A percentile compares a stretch with the other conserved stretches of the same genome.
Evolutionary conservation across 2,888 invertebrate genomes (phyloP).

Genomic region (Coelinius sp.): DNA sequence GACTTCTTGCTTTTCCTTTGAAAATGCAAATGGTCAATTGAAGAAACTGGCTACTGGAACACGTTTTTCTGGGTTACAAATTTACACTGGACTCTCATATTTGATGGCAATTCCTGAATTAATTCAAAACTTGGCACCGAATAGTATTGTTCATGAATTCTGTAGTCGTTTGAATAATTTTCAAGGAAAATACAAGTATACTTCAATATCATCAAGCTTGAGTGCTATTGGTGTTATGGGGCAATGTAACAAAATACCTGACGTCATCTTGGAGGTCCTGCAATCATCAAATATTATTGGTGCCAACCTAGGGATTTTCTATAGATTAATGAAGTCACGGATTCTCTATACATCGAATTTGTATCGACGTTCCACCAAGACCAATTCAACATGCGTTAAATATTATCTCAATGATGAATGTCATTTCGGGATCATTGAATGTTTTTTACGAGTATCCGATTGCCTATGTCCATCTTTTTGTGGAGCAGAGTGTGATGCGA

Average conservation of each 20-base stretch:
- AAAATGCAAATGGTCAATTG: background rate
- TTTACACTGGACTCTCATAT: constrained; percentile 33
- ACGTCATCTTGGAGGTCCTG: background rate
- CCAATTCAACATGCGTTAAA: constrained; percentile 6
- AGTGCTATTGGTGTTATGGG: background rate
- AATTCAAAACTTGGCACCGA: background rate
- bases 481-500: background rate
- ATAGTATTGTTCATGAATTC: constrained; percentile 34
- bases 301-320: constrained; percentile 7
- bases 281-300: background rate
- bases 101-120: background rate
- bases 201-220: background rate
- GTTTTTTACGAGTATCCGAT: background rate
- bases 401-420: background rate
- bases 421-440: constrained; percentile 3
- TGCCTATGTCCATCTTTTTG: constrained; percentile 9
- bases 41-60: background rate
- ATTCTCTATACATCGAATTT: constrained; percentile 18
- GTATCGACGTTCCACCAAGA: background rate
- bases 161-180: background rate
- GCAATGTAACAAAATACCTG: background rate
- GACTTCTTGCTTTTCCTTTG: background rate
- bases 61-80: background rate
- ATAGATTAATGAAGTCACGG: constrained; percentile 6
- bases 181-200: background rate